Evolutionary conservation across 2,797 vertebrate genomes (phyloP).

Genomic region (Rhinichthys osculus): DNA sequence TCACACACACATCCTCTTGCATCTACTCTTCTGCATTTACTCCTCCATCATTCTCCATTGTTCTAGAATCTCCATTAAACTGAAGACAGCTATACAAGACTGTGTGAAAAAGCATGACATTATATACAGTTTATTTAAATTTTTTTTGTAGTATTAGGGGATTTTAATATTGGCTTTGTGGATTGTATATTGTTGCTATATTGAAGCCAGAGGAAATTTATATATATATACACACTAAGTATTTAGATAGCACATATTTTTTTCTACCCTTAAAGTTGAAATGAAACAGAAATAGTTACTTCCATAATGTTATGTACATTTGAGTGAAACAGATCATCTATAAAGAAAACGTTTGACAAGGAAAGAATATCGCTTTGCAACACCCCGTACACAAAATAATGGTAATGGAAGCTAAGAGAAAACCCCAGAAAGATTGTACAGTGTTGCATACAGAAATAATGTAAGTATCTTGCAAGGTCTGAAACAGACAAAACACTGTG

Average conservation of each 20-base stretch:
- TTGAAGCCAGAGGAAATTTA: not conserved
- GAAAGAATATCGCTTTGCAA: no score
- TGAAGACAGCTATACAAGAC: no score
- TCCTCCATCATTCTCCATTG: not conserved
- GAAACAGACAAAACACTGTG: no score
- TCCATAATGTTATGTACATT: not conserved
- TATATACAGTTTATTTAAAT: not conserved
- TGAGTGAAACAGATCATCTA: not conserved
- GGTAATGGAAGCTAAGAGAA: not conserved
- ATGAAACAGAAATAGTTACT: not conserved
- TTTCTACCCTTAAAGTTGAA: not conserved
- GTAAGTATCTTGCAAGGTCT: no score
- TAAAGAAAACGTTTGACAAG: no score
- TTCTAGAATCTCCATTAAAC: not conserved
- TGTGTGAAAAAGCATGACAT: not conserved
- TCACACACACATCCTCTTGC: not conserved
- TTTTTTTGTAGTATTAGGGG: not conserved
- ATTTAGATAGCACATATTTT: not conserved
- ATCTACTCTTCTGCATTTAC: slow-evolving; percentile 8
- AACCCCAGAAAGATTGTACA: not conserved
- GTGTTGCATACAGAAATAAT: no score
- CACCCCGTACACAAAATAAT: not conserved
- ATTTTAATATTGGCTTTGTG: not conserved
- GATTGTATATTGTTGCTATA: not conserved
- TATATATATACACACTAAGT: not conserved